Conservation (phyloP, 1,140 invertebrate genomes). For the Drosophila mauritiana region DNA sequence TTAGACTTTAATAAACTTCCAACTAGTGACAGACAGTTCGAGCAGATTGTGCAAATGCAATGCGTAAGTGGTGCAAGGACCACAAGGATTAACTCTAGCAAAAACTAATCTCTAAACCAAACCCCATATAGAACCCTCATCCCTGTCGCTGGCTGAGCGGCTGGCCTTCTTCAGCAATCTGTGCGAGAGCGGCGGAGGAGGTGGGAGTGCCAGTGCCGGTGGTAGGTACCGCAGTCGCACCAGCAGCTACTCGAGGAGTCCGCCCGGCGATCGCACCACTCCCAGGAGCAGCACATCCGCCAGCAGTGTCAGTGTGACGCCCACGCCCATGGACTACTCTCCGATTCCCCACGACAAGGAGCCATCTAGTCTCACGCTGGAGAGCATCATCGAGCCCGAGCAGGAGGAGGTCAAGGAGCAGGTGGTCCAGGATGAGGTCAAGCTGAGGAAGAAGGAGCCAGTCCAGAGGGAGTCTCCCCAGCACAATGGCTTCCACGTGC, state of each 20-base stretch:
- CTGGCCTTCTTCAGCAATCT: slow-evolving; percentile 79
- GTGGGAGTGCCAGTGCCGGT: slow-evolving; percentile 13
- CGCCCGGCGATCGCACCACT: slow-evolving; percentile 58
- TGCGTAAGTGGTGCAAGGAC: slow-evolving; percentile 56
- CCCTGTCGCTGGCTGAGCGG: slow-evolving; percentile 76
- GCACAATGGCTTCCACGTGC: slow-evolving; percentile 40
- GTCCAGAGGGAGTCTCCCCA: neutral
- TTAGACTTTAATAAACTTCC: neutral
- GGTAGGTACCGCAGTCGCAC: slow-evolving; percentile 46
- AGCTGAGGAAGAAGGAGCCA: slow-evolving; percentile 3
- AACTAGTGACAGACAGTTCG: slow-evolving; percentile 1
- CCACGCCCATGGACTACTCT: slow-evolving; percentile 70
- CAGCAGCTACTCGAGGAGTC: slow-evolving; percentile 63
- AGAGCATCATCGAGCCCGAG: slow-evolving; percentile 29
- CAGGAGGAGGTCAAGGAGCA: slow-evolving; percentile 4
- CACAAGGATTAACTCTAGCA: neutral
- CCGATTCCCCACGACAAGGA: slow-evolving; percentile 32
- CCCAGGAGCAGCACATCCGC: slow-evolving; percentile 58
- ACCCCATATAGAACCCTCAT: slow-evolving; percentile 68
- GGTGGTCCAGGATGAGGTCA: neutral
- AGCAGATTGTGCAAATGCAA: slow-evolving; percentile 39
- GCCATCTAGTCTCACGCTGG: slow-evolving; percentile 38
- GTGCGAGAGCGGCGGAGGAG: slow-evolving; percentile 48
- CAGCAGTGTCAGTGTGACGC: slow-evolving; percentile 65
- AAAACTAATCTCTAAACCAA: slow-evolving; percentile 5